Conservation (phyloP, 2,797 vertebrate species). For the Bovichtus diacanthus region DNA sequence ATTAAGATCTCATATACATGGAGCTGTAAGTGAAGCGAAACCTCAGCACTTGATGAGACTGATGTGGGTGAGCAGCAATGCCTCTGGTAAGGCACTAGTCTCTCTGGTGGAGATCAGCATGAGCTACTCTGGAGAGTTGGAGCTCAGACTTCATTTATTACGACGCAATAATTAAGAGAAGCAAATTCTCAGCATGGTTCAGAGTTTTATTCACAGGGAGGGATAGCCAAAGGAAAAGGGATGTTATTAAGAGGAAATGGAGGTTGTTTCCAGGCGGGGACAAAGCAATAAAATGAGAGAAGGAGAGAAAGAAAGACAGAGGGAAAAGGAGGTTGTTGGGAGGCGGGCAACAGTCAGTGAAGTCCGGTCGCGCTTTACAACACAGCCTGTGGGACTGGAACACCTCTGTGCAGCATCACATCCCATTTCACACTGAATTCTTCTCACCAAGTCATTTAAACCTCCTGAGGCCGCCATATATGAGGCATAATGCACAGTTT, state of each 20-base stretch:
- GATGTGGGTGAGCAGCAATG: slow-evolving; percentile 65
- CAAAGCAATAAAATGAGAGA: slow-evolving; percentile 10
- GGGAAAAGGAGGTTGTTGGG: slow-evolving; percentile 22
- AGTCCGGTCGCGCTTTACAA: slow-evolving; percentile 57
- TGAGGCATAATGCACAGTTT: slow-evolving; percentile 37
- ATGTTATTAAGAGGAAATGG: slow-evolving; percentile 38
- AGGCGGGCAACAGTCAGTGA: slow-evolving; percentile 36
- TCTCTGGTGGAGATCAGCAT: slow-evolving; percentile 64
- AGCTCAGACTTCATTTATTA: slow-evolving; percentile 67
- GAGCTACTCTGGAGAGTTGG: slow-evolving; percentile 60
- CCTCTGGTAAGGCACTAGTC: slow-evolving; percentile 64
- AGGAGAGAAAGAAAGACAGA: slow-evolving; percentile 15
- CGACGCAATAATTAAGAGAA: slow-evolving; percentile 68
- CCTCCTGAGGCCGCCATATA: slow-evolving; percentile 47
- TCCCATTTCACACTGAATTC: slow-evolving; percentile 73
- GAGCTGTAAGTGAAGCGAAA: slow-evolving; percentile 63
- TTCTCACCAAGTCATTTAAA: slow-evolving; percentile 58
- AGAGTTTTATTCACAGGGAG: slow-evolving; percentile 47
- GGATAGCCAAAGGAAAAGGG: slow-evolving; percentile 54
- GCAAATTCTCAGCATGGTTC: slow-evolving; percentile 59
- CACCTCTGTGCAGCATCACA: slow-evolving; percentile 67
- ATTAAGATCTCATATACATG: slow-evolving; percentile 64
- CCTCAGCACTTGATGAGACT: slow-evolving; percentile 61
- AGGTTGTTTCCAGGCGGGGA: slow-evolving; percentile 22
- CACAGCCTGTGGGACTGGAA: slow-evolving; percentile 63